These are phyloP conservation scores for Drosophila navojoa DNA, from an alignment of 1,140 invertebrate species.

Conservation along the genomic window DNA sequence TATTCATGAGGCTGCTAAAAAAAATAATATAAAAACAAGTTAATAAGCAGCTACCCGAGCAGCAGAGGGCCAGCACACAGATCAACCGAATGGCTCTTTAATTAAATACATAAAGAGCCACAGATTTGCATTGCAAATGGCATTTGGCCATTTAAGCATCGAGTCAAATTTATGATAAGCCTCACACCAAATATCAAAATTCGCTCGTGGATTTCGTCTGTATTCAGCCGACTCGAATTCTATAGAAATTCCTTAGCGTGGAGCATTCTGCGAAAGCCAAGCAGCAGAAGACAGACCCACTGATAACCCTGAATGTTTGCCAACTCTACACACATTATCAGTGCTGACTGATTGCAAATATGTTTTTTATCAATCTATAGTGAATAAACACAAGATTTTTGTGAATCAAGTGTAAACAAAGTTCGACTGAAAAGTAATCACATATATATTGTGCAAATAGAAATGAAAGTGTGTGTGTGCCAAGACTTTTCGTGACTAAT, in stretches of 20 bases:
- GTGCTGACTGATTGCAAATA: constrained; percentile 16
- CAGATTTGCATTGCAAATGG: constrained; percentile 73
- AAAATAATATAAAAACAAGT: no score
- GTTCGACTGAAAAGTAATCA: no score
- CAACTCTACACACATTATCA: constrained; percentile 26
- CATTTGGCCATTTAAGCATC: constrained; percentile 47
- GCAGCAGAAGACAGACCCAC: background rate
- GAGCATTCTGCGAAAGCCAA: constrained; percentile 18
- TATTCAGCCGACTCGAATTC: background rate
- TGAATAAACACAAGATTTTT: no score
- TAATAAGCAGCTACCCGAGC: constrained; percentile 67
- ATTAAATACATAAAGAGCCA: constrained; percentile 70
- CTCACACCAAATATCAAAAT: constrained; percentile 50
- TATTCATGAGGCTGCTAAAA: constrained; percentile 66
- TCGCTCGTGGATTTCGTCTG: background rate
- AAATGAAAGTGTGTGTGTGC: no score
- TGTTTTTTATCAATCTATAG: constrained; percentile 16
- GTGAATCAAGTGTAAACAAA: no score
- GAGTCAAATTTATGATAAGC: constrained; percentile 62
- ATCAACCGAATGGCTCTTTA: constrained; percentile 60
- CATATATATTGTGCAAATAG: no score
- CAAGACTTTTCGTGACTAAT: no score
- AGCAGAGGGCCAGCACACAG: constrained; percentile 49
- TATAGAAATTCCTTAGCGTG: constrained; percentile 25
- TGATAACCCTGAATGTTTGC: constrained; percentile 42